Base-by-base conservation (phyloP, 1,140 invertebrate genomes). In the Sitophilus oryzae region DNA sequence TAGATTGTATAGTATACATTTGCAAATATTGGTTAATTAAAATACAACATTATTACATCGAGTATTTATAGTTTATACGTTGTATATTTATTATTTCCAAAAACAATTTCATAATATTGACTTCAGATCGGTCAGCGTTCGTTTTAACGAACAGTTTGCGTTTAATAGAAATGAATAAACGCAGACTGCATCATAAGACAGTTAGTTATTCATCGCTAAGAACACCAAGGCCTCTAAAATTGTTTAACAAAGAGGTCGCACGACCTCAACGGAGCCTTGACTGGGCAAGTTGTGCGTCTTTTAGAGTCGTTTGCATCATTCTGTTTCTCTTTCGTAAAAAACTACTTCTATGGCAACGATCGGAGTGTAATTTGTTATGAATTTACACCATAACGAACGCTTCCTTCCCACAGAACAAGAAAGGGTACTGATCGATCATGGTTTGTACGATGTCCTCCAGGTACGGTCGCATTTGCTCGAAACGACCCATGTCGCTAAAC, bases 341-440 rank as follows among this genome's bases (percentile, higher is more conserved):
- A 54, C 44, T 54, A 54, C 52, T 37, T 23, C 41, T 44, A 52
- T 44, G 30, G 30, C 50, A 45, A 23, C 23, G n/a, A n/a, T n/a
- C n/a, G n/a, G n/a, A n/a, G n/a, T 6, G n/a, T 22, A 43, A 23
- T 8, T 35, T 11, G 14, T 44, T 34, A 43, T 44, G 44, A 52
- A 11, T 59, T 65, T 62, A 92, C 73, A 91, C 90, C 89, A 92
- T 93, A 63, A 93, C 89, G 68, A 91, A 89, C 46, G 90, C 90
- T 72, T 93, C 90, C 74, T 91, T 88, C 54, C 88, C 89, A 67
- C 91, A 90, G 74, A 96, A 97, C 57, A 96, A 82, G 79, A 96
- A 96, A 47, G 89, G 88, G 75, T 87, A 93, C 74, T 96, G 92
- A 75, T 96, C 92, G 71, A 97, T 96, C 88, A 96, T 91, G 25